Conservation (phyloP, 2,113 vertebrate genomes). For the Cygnus buccinator region DNA sequence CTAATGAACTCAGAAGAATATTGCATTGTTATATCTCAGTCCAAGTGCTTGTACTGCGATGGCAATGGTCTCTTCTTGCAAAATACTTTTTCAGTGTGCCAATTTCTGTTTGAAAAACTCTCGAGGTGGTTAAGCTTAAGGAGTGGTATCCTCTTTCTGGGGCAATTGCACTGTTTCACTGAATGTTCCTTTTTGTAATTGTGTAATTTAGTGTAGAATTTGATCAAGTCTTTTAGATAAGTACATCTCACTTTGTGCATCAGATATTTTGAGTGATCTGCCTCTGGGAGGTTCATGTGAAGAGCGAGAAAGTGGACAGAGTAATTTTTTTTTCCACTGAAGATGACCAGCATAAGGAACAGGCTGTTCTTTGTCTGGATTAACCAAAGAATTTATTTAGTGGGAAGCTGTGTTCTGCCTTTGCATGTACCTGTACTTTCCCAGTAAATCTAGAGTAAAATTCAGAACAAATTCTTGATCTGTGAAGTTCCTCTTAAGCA, state of each 20-base stretch:
- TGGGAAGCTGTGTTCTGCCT: neutral
- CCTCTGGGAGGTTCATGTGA: neutral
- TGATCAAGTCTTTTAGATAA: neutral
- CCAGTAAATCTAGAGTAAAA: neutral
- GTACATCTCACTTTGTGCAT: neutral
- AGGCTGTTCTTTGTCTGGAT: neutral
- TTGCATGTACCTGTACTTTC: neutral
- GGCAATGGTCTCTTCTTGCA: constrained; percentile 78
- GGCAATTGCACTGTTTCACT: neutral
- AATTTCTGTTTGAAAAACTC: constrained; percentile 74
- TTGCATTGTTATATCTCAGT: constrained; percentile 72
- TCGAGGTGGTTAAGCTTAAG: constrained; percentile 74
- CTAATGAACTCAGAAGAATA: constrained; percentile 75
- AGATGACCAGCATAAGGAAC: neutral
- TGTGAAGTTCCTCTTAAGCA: neutral
- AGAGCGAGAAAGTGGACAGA: neutral
- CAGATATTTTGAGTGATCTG: neutral
- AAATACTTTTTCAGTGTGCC: constrained; percentile 74
- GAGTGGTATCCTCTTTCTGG: constrained; percentile 71
- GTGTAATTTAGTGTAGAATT: neutral
- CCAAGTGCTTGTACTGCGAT: constrained; percentile 70
- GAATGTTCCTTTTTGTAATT: neutral
- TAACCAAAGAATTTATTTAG: constrained; percentile 3
- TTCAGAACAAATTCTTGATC: neutral
- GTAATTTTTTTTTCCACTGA: neutral